Conservation (phyloP, 2,113 vertebrate species). For the Myocastor coypus region DNA sequence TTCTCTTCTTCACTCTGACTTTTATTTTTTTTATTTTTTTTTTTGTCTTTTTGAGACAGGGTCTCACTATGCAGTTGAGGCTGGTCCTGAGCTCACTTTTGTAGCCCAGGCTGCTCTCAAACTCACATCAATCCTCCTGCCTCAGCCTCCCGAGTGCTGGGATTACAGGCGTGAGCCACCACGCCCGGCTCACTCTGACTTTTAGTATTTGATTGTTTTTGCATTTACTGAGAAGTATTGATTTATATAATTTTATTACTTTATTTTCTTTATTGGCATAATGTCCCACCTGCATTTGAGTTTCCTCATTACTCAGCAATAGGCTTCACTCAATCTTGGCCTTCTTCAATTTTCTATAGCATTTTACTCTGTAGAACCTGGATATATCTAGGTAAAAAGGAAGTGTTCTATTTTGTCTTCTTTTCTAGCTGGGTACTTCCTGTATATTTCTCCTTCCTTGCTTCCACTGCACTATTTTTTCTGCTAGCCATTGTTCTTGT, state of each 20-base stretch:
- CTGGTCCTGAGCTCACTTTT: no score
- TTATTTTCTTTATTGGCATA: not conserved
- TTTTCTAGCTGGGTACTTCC: not conserved
- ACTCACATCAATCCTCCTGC: no score
- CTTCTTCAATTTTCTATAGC: not conserved
- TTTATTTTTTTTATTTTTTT: no score
- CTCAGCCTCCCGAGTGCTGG: no score
- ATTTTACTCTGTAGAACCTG: not conserved
- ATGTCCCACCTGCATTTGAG: not conserved
- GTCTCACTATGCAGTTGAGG: no score
- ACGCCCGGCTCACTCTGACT: not conserved
- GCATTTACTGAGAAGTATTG: not conserved
- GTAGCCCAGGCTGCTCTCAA: no score
- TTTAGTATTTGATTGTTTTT: slow-evolving; percentile 22
- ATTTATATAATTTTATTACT: slow-evolving; percentile 16
- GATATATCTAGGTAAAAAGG: not conserved
- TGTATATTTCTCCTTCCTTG: not conserved
- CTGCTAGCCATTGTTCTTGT: no score
- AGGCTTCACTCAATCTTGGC: not conserved
- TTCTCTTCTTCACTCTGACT: not conserved
- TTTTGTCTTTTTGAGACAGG: no score
- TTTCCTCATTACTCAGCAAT: not conserved
- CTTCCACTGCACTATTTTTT: no score
- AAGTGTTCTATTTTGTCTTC: not conserved
- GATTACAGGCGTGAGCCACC: no score